Percentiles rank a stretch among this genome's conserved stretches.
These are phyloP conservation scores for Meliscaeva auricollis DNA, from an alignment of 2,888 invertebrate species.

Conservation along the genomic window DNA sequence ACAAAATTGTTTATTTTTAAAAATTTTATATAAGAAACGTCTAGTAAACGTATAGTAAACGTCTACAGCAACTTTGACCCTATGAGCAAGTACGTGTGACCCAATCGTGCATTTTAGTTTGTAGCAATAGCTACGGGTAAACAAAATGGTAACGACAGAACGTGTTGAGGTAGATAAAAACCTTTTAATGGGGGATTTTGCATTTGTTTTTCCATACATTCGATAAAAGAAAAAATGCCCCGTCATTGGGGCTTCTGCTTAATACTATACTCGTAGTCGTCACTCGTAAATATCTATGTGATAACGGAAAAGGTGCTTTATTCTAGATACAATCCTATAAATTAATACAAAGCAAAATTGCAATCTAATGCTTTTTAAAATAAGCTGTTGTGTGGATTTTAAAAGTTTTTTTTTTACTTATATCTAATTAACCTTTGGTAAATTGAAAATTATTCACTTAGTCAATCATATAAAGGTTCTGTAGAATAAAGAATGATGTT, in stretches of 20 bases:
- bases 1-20: too few species aligned
- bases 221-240: constrained; percentile 17
- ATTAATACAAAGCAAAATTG: background rate
- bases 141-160: background rate
- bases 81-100: too few species aligned
- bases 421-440: constrained; percentile 11
- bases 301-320: background rate
- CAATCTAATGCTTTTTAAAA: constrained; percentile 6
- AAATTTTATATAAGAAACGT: too few species aligned
- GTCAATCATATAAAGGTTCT: background rate
- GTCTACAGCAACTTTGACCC: too few species aligned
- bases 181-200: background rate
- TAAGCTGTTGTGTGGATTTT: background rate
- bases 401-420: background rate
- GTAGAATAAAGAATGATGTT: background rate
- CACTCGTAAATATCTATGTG: background rate
- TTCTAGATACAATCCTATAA: background rate
- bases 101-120: too few species aligned
- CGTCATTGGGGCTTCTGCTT: background rate
- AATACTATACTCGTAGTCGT: background rate
- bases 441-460: background rate
- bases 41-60: too few species aligned
- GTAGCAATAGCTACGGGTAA: background rate
- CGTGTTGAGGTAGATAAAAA: background rate
- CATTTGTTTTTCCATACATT: background rate